Evolutionary conservation across 30 jellyfish, hydroid and myxozoan genomes (phyloP).

Genomic region (Hydra vulgaris): DNA sequence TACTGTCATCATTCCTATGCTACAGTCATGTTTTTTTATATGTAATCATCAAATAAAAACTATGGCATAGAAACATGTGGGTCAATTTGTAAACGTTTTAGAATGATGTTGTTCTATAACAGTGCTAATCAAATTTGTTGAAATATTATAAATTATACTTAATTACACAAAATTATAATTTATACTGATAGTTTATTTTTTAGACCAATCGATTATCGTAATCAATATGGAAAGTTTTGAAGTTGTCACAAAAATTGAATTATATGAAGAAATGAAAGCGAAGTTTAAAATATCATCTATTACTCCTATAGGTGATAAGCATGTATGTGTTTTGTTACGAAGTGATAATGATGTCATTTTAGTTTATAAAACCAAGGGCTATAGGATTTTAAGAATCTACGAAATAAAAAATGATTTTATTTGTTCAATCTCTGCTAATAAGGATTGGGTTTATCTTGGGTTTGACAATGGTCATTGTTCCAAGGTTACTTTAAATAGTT

Average conservation of each 20-base stretch:
- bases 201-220: not conserved
- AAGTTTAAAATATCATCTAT: not conserved
- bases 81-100: too few species aligned
- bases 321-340: constrained; percentile 56
- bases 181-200: too few species aligned
- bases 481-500: constrained; percentile 27
- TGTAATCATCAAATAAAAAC: too few species aligned
- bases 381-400: constrained; percentile 19
- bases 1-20: too few species aligned
- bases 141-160: too few species aligned
- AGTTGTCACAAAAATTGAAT: not conserved
- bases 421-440: constrained; percentile 38
- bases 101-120: too few species aligned
- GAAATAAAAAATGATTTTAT: constrained; percentile 26
- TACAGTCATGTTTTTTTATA: too few species aligned
- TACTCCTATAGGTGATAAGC: constrained; percentile 17
- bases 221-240: not conserved
- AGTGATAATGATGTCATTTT: constrained; percentile 51
- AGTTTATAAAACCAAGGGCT: constrained; percentile 21
- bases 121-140: too few species aligned
- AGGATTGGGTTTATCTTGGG: constrained; percentile 47
- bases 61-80: too few species aligned
- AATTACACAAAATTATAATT: too few species aligned
- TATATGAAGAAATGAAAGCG: not conserved
- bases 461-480: constrained; percentile 50